Base-by-base conservation (phyloP, 1,140 invertebrate species). In the Drosophila bocki region DNA sequence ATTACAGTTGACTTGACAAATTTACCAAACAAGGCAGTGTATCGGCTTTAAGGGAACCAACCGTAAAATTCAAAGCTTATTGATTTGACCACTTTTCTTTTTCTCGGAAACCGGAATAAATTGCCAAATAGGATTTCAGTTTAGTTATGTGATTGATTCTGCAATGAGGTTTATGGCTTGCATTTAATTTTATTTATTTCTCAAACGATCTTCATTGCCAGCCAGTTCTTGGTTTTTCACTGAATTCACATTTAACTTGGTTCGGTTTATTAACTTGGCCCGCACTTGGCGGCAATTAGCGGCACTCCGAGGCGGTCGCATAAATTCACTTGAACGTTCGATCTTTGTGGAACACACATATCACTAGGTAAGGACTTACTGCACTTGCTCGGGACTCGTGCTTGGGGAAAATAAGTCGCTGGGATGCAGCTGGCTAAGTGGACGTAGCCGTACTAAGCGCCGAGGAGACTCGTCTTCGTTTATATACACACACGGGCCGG, bases 391-490 rank as follows among this genome's bases (percentile, higher is more conserved):
- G 63, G 56, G 64, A 57, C 51, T 50, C 13, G 51, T 29, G 75
- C 47, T 77, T 37, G 75, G 50, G 39, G 22, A 6, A 51, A 47
- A 69, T 41, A 75, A 33, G 60, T 63, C 44, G 77, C 69, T 80
- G 53, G 68, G 68, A 80, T 74, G 67, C 64, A 78, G 78, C 81
- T 86, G 86, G 78, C 77, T 71, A 90, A 80, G 85, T 91, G 85
- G 87, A 91, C 64, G 85, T 64, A 71, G 78, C 83, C 86, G 86
- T 86, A 90, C 85, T 90, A 90, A 90, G 67, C 82, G 57, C 42
- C 68, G 51, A 75, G 78, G 69, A 82, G 85, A 85, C 78, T 83
- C 86, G 86, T 91, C 86, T 91, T 85, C 86, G 86, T 68, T 90
- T 90, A 80, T 90, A 90, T 90, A 90, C 78, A 81, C 72, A 80